phyloP scores from a whole-genome alignment of 2,797 vertebrate genomes.

The Parotocinclus haroldoi region DNA sequence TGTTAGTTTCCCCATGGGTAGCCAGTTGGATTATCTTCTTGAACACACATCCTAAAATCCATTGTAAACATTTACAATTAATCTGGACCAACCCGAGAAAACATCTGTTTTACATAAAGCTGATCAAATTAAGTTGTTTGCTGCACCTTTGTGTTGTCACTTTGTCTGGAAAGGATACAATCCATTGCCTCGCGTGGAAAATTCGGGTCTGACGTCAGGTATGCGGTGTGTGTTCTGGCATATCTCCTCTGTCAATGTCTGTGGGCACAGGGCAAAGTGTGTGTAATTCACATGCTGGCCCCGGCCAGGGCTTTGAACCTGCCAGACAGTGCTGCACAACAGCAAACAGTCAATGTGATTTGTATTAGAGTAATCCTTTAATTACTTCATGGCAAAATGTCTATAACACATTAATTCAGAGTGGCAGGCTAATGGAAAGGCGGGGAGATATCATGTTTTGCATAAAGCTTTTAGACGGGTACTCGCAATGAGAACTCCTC shows the following conservation, averaged over 20 bases:
- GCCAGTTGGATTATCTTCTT: constrained; percentile 68
- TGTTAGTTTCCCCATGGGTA: constrained; percentile 67
- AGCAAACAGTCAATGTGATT: constrained; percentile 67
- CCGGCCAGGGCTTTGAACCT: constrained; percentile 55
- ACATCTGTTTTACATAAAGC: constrained; percentile 71
- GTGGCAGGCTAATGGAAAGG: constrained; percentile 70
- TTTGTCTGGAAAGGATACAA: constrained; percentile 55
- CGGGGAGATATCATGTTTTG: constrained; percentile 70
- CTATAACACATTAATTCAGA: constrained; percentile 73
- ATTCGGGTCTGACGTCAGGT: constrained; percentile 44
- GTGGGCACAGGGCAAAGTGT: constrained; percentile 29
- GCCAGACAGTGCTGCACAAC: constrained; percentile 58
- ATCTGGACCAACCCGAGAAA: constrained; percentile 53
- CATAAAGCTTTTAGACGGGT: constrained; percentile 75
- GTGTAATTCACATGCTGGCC: constrained; percentile 45
- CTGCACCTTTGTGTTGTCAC: constrained; percentile 60
- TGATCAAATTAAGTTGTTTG: constrained; percentile 77
- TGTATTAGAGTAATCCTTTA: constrained; percentile 76
- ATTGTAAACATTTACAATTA: constrained; percentile 78
- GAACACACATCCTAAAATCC: constrained; percentile 73
- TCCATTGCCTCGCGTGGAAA: constrained; percentile 41
- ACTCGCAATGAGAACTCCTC: constrained; percentile 53
- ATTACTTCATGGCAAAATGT: constrained; percentile 74
- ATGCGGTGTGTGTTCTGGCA: constrained; percentile 27
- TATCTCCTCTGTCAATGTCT: constrained; percentile 44